Percentiles rank a stretch among this genome's conserved stretches.
These are phyloP conservation scores for Therioaphis trifolii DNA, from an alignment of 2,888 invertebrate genomes.

Conservation along the genomic window DNA sequence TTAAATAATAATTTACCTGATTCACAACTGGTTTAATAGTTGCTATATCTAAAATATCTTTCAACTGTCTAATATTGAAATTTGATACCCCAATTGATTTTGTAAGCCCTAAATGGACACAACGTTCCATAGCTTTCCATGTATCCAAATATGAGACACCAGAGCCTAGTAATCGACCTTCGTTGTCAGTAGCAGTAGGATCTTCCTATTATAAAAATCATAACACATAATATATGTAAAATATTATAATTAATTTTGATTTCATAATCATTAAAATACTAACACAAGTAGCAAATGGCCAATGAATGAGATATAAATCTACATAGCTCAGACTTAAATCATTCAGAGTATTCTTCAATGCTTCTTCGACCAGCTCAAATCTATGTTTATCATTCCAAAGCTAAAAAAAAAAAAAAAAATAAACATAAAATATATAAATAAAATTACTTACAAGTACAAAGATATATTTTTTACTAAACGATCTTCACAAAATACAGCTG, in stretches of 20 bases:
- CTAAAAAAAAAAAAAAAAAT: constrained; percentile 63
- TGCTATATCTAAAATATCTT: constrained; percentile 74
- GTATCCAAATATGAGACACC: constrained; percentile 71
- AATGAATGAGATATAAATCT: constrained; percentile 91
- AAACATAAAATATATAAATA: neutral
- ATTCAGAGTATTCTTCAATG: constrained; percentile 76
- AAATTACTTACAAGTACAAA: too few species aligned
- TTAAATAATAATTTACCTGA: constrained; percentile 70
- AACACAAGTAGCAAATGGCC: constrained; percentile 88
- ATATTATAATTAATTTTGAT: neutral
- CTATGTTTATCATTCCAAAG: constrained; percentile 89
- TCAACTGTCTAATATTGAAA: constrained; percentile 81
- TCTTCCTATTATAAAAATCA: constrained; percentile 46
- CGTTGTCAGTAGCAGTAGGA: constrained; percentile 53
- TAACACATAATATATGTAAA: neutral
- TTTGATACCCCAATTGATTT: constrained; percentile 85
- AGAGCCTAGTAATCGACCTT: constrained; percentile 46
- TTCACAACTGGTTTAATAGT: constrained; percentile 76
- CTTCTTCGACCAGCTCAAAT: constrained; percentile 79
- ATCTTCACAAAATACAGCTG: too few species aligned
- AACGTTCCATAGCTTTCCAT: constrained; percentile 80
- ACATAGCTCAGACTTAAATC: constrained; percentile 82
- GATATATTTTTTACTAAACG: too few species aligned
- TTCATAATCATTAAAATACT: constrained; percentile 53
- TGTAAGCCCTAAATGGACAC: constrained; percentile 77